Evolutionary conservation across 1,140 invertebrate species (phyloP), one percentile per base, ranked within the genome.

Genomic region (Harlomillsia oculata): DNA sequence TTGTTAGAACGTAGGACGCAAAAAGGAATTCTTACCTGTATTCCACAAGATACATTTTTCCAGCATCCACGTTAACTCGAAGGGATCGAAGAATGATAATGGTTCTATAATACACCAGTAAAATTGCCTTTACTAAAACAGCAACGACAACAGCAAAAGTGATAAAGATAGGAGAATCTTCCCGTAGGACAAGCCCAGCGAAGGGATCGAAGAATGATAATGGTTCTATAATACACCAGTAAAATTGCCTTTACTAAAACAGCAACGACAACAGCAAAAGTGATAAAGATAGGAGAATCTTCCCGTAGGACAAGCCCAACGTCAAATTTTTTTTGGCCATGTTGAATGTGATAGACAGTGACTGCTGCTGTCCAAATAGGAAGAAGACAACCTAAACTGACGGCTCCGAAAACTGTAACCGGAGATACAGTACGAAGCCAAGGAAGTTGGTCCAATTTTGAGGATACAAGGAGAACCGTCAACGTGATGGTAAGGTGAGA

Each of bases 361-460:
- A 51, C 54, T 16, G 59, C 59, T 6, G 53, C 53, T 13, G 58
- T 64, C 62, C 58, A 60, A 2, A 60, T 29, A 6, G 62, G 62
- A 6, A 64, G 25, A 9, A 54, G 14, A n/a, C 41, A 50, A 13
- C 51, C 56, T 20, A 62, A 58, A 11, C 29, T 49, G 3, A 64
- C 48, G 29, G 51, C 62, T 18, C 36, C 21, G 5, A 64, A 40
- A 14, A 60, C 23, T 13, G 58, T 64, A 11, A 57, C 9, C 13
- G 53, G 44, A 13, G 56, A 56, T 1, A 64, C 62, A 46, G 51
- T 50, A 21, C 39, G 48, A 29, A 64, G 62, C 58, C 57, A 64
- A 6, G 57, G 62, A 21, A 56, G 60, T n/a, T 58, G 18, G 6
- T 60, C 53, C 14, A 44, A 29, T 41, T 56, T 50, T 6, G 50